Evolutionary conservation across 2,113 vertebrate species (phyloP).

Genomic region (Scatophagus argus): DNA sequence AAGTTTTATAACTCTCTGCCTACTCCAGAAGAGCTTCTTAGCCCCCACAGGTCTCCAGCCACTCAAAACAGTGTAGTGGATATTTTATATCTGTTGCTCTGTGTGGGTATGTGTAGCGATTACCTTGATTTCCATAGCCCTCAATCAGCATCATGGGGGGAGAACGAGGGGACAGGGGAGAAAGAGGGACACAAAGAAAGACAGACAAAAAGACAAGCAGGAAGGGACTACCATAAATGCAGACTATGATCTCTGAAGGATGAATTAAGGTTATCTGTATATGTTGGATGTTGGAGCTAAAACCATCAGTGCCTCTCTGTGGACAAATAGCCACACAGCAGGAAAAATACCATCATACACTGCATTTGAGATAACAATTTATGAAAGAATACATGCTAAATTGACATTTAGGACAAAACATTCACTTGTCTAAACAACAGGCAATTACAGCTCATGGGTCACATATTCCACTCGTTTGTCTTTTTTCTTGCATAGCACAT

Average conservation of each 20-base stretch:
- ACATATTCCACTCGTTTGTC: neutral
- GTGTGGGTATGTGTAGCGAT: neutral
- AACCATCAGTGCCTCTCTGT: slow-evolving; percentile 63
- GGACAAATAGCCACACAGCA: slow-evolving; percentile 56
- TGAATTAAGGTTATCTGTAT: slow-evolving; percentile 51
- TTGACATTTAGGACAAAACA: slow-evolving; percentile 29
- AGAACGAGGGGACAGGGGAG: neutral
- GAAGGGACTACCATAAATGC: slow-evolving; percentile 2
- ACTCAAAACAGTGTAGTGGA: too few relatives aligned
- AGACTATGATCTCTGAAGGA: slow-evolving; percentile 50
- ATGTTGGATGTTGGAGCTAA: slow-evolving; percentile 26
- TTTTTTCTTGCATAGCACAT: too few relatives aligned
- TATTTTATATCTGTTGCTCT: neutral
- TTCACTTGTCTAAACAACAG: neutral
- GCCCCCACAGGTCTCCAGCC: neutral
- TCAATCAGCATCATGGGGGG: neutral
- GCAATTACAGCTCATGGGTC: neutral
- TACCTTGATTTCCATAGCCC: neutral
- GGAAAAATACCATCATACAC: neutral
- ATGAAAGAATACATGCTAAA: slow-evolving; percentile 18
- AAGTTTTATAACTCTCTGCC: neutral
- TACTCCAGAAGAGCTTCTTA: neutral
- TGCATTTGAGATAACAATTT: neutral
- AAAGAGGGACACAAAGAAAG: neutral
- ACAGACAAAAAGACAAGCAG: neutral